phyloP scores from a whole-genome alignment of 2,797 vertebrate species.

The Hoplostethus atlanticus region DNA sequence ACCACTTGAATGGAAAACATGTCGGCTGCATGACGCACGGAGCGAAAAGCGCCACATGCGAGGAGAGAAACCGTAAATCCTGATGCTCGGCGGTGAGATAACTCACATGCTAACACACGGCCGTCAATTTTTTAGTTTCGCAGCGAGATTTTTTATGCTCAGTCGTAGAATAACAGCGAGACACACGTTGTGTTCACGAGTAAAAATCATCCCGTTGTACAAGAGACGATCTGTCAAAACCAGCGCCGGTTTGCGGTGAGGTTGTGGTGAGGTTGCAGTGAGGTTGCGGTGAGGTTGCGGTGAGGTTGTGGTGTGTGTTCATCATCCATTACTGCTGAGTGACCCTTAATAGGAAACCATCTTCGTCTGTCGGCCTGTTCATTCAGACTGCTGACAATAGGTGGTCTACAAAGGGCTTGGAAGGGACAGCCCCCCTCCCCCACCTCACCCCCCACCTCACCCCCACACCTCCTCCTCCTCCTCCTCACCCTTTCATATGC shows the following conservation, averaged over 20 bases:
- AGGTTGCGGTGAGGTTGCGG: constrained; percentile 10
- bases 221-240: constrained; percentile 17
- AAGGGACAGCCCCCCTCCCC: constrained; percentile 48
- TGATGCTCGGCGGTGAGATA: background rate
- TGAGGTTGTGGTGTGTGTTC: constrained; percentile 35
- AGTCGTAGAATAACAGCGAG: constrained; percentile 20
- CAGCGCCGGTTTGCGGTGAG: background rate
- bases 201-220: background rate
- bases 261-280: no score
- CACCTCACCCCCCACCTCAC: constrained; percentile 2
- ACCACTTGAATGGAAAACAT: constrained; percentile 54
- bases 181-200: constrained; percentile 3
- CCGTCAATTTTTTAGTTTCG: background rate
- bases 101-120: no score
- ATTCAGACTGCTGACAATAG: constrained; percentile 78
- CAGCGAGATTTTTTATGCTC: constrained; percentile 16
- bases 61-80: constrained; percentile 49
- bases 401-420: constrained; percentile 62
- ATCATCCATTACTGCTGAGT: constrained; percentile 75
- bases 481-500: constrained; percentile 80
- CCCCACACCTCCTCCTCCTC: background rate
- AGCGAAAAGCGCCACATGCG: constrained; percentile 37
- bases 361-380: constrained; percentile 75
- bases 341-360: constrained; percentile 79
- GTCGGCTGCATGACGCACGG: constrained; percentile 49